Conservation (phyloP, 1,140 invertebrate species). For the Halyomorpha halys region DNA sequence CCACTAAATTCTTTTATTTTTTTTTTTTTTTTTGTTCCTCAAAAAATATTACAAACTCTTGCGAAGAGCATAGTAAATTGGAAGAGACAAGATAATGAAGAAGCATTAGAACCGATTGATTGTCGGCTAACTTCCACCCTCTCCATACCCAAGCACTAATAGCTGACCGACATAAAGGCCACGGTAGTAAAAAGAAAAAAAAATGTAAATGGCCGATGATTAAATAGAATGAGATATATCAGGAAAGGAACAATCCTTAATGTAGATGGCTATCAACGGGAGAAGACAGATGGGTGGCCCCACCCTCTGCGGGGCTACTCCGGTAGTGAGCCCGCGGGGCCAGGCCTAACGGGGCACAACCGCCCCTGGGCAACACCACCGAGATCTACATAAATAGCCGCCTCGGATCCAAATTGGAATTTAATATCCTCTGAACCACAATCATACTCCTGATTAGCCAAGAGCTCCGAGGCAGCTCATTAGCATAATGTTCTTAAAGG, state of each 20-base stretch:
- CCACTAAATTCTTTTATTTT: too few relatives aligned
- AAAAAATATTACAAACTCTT: too few relatives aligned
- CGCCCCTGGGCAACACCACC: slow-evolving; percentile 1
- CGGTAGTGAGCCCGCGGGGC: slow-evolving; percentile 2
- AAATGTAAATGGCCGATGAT: not conserved
- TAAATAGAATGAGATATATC: slow-evolving; percentile 12
- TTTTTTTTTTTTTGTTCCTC: too few relatives aligned
- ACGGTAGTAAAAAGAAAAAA: too few relatives aligned
- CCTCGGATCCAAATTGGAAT: slow-evolving; percentile 6
- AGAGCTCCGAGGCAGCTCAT: not conserved
- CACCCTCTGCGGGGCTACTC: not conserved
- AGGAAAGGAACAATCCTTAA: not conserved
- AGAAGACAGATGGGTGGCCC: not conserved
- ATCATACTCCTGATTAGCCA: not conserved
- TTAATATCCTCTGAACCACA: not conserved
- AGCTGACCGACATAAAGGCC: too few relatives aligned
- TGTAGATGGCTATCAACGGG: slow-evolving; percentile 1
- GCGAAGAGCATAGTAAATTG: too few relatives aligned
- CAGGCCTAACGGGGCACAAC: not conserved
- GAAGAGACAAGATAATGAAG: too few relatives aligned
- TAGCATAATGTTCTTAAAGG: slow-evolving; percentile 2
- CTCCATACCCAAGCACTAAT: too few relatives aligned
- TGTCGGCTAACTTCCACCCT: too few relatives aligned
- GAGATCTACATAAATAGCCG: not conserved
- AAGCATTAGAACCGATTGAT: too few relatives aligned